These are phyloP conservation scores for Ips typographus DNA, from an alignment of 1,140 invertebrate species.

Conservation along the genomic window DNA sequence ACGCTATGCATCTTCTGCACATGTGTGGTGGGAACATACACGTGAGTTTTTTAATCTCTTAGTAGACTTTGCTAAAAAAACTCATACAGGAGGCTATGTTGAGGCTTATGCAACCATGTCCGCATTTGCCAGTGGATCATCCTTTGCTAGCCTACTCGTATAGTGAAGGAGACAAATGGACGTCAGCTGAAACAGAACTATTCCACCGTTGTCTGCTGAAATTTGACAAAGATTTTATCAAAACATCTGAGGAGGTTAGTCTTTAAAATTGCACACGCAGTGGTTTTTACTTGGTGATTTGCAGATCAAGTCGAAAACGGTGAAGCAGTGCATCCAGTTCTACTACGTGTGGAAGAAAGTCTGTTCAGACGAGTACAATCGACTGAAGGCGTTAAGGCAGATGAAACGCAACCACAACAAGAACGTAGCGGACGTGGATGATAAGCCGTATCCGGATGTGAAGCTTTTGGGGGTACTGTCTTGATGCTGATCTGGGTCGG, in stretches of 20 bases:
- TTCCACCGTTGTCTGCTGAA: conserved; percentile 87
- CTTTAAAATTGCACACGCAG: conserved; percentile 59
- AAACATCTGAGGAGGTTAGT: conserved; percentile 81
- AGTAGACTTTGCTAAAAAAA: conserved; percentile 4
- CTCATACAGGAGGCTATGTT: conserved; percentile 74
- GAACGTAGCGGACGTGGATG: conserved; percentile 44
- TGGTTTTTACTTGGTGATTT: conserved; percentile 50
- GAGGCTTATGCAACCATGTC: conserved; percentile 71
- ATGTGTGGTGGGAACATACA: conserved; percentile 85
- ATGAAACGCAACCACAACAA: conserved; percentile 39
- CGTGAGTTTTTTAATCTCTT: conserved; percentile 57
- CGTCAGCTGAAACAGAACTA: conserved; percentile 78
- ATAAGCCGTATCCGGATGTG: conserved; percentile 48
- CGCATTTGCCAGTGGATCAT: conserved; percentile 73
- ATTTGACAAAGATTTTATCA: conserved; percentile 92
- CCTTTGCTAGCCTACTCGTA: conserved; percentile 72
- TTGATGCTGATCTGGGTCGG: neutral
- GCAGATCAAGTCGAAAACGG: conserved; percentile 81
- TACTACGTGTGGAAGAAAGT: conserved; percentile 99
- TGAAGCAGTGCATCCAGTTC: conserved; percentile 95
- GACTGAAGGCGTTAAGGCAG: conserved; percentile 55
- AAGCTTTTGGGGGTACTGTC: conserved; percentile 45
- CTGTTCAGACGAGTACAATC: conserved; percentile 81
- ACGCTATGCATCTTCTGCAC: conserved; percentile 87
- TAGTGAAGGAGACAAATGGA: conserved; percentile 79